phyloP scores from a whole-genome alignment of 1,140 invertebrate species.

The Drosophila pseudoobscura region DNA sequence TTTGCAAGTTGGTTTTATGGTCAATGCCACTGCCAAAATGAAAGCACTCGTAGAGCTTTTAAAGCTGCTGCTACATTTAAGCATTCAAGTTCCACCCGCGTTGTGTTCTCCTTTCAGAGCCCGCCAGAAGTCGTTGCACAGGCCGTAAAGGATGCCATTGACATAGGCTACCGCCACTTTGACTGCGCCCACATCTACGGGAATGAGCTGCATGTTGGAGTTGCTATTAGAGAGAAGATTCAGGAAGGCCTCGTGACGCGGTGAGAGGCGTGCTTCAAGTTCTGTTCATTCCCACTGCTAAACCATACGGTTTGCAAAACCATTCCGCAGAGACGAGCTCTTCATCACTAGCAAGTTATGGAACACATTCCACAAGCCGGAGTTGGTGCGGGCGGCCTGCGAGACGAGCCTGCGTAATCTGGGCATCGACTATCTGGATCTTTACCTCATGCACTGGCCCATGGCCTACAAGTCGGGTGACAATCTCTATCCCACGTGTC shows the following conservation, averaged over 20 bases:
- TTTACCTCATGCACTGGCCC: slow-evolving; percentile 93
- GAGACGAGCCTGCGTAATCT: slow-evolving; percentile 86
- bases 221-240: slow-evolving; percentile 87
- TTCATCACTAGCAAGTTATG: slow-evolving; percentile 86
- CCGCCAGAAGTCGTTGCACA: slow-evolving; percentile 88
- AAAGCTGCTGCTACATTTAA: slow-evolving; percentile 11
- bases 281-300: slow-evolving; percentile 62
- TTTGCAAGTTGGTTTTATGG: slow-evolving; percentile 24
- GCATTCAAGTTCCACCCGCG: slow-evolving; percentile 4
- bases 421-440: slow-evolving; percentile 89
- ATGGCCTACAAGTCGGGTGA: slow-evolving; percentile 84
- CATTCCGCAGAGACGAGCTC: slow-evolving; percentile 86
- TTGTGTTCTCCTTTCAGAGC: slow-evolving; percentile 84
- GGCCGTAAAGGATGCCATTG: slow-evolving; percentile 90
- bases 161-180: slow-evolving; percentile 91
- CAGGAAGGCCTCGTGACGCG: slow-evolving; percentile 86
- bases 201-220: slow-evolving; percentile 90
- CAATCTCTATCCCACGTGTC: slow-evolving; percentile 79
- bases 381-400: slow-evolving; percentile 70
- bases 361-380: slow-evolving; percentile 74
- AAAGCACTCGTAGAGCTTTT: slow-evolving; percentile 32
- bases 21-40: slow-evolving; percentile 42
- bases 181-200: slow-evolving; percentile 91
- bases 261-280: slow-evolving; percentile 84
- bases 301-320: not conserved